phyloP scores from a whole-genome alignment of 2,113 vertebrate genomes.

The Sterrhoptilus dennistouni region DNA sequence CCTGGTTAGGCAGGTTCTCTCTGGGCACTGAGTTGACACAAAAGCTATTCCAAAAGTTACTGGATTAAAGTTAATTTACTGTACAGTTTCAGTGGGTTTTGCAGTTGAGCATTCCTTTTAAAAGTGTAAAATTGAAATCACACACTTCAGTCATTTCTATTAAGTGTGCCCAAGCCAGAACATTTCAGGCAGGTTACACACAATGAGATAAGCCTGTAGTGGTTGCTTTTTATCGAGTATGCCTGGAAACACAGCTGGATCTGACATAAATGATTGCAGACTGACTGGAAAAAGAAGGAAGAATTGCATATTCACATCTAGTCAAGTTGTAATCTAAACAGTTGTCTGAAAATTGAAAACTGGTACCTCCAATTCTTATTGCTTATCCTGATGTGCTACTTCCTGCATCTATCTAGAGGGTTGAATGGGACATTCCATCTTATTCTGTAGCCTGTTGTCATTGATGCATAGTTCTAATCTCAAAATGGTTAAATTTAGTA shows the following conservation, averaged over 20 bases:
- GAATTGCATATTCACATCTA: not conserved
- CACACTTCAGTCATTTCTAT: not conserved
- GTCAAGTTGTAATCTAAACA: not conserved
- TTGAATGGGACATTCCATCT: not conserved
- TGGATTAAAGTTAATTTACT: not conserved
- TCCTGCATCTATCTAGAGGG: not conserved
- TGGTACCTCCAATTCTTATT: not conserved
- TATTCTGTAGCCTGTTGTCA: not conserved
- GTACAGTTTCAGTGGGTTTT: not conserved
- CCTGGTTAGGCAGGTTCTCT: not conserved
- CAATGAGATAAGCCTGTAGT: not conserved
- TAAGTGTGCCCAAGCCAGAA: not conserved
- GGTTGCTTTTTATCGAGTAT: not conserved
- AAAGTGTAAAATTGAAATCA: not conserved
- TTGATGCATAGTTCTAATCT: not conserved
- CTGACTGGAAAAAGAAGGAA: not conserved
- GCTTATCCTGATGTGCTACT: not conserved
- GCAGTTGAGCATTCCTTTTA: not conserved
- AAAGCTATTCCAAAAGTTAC: not conserved
- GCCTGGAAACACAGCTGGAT: not conserved
- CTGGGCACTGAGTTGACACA: not conserved
- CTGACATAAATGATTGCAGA: not conserved
- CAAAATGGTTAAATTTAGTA: not conserved
- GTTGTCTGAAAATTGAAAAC: not conserved
- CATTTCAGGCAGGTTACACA: not conserved